Evolutionary conservation across 2,113 vertebrate species (phyloP), one percentile per base, ranked within the genome.

Genomic region (Egretta garzetta): DNA sequence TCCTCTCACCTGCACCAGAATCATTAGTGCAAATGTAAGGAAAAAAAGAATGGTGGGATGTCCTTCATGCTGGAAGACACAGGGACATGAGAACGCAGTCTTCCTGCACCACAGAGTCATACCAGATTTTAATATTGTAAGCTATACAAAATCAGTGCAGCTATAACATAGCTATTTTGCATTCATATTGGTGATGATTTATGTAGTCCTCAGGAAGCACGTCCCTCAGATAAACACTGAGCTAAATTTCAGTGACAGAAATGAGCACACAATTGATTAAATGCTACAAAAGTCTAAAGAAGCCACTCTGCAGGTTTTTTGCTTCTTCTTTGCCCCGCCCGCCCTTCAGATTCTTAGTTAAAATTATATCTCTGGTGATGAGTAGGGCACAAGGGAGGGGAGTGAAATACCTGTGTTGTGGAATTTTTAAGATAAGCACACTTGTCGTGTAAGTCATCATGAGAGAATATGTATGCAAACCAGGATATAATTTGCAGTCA

Each of bases 291-390:
- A 91, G 13, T 35, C n/a, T 52, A 37, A 89, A 93, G 81, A 12
- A 90, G 4, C 10, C 21, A 33, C 7, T 10, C 35, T 18, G 8
- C 14, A 81, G 23, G 5, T 43, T 79, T 6, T 47, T 82, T 77
- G 5, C 11, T 64, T 63, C 24, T 62, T 6, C 1, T 4, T 5
- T 14, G 41, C 2, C 12, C 4, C 23, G 3, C 3, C 4, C 26
- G 3, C 3, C 1, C 18, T 79, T 45, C 60, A 79, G 10, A n/a
- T 68, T 71, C 23, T 59, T 53, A 22, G 15, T n/a, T 93, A 30
- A 74, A 45, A 63, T 71, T 71, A 10, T 37, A 14, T 7, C 14
- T 73, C 53, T 43, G 7, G 14, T 55, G 24, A 43, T 52, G 21
- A 52, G 13, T 14, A 80, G 56, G 39, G 21, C 27, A 32, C 39